Conservation (phyloP, 2,797 vertebrate species). For the Sternarchorhynchus goeldii region DNA sequence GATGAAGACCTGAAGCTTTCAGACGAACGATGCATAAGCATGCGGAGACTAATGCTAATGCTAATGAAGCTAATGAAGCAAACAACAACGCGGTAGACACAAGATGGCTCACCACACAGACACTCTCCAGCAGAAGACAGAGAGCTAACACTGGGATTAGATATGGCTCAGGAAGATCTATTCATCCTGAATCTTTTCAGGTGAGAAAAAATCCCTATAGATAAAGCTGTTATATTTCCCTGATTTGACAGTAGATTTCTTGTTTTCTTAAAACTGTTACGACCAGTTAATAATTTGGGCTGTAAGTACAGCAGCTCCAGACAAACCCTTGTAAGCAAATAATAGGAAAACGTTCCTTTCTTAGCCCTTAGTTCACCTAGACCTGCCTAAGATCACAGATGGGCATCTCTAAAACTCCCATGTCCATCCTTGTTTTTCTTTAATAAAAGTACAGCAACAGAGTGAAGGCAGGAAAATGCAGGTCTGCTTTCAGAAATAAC, state of each 20-base stretch:
- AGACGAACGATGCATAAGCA: constrained; percentile 59
- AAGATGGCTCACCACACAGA: constrained; percentile 7
- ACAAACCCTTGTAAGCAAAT: too few species aligned
- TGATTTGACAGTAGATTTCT: too few species aligned
- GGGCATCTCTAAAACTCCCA: constrained; percentile 53
- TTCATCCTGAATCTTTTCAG: not conserved
- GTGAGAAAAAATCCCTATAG: too few species aligned
- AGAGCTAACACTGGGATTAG: not conserved
- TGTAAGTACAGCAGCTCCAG: not conserved
- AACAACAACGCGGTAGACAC: constrained; percentile 1
- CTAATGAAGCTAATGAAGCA: constrained; percentile 63
- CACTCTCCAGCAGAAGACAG: not conserved
- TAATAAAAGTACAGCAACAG: constrained; percentile 73
- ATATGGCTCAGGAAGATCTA: not conserved
- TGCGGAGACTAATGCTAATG: constrained; percentile 67
- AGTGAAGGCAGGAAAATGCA: constrained; percentile 73
- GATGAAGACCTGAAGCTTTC: constrained; percentile 50
- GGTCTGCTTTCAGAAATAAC: constrained; percentile 64
- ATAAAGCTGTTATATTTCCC: too few species aligned
- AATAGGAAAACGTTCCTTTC: too few species aligned
- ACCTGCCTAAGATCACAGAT: constrained; percentile 38
- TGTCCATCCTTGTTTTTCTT: constrained; percentile 62
- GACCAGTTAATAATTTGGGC: too few species aligned
- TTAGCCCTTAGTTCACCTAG: not conserved
- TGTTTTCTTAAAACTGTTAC: too few species aligned